Percentiles rank a stretch among this genome's conserved stretches.
Conservation (phyloP, 2,888 invertebrate species). For the Epsilonema sp. region DNA sequence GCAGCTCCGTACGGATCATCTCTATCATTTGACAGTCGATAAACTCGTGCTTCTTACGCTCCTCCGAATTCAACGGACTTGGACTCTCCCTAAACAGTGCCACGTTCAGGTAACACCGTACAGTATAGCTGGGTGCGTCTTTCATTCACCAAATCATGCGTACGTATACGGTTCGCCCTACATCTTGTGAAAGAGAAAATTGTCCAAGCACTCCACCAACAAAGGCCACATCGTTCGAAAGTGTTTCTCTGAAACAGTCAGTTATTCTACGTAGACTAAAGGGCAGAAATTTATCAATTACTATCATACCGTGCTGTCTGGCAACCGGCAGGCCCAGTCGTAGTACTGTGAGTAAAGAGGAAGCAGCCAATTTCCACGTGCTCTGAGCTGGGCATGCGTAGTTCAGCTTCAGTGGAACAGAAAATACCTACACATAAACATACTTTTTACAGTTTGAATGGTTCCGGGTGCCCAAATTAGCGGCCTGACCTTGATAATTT, state of each 20-base stretch:
- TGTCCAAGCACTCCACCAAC: constrained; percentile 61
- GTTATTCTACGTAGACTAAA: not conserved
- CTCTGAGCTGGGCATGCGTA: constrained; percentile 56
- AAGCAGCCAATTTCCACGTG: constrained; percentile 62
- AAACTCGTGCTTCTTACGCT: constrained; percentile 22
- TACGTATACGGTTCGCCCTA: constrained; percentile 31
- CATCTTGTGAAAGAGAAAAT: constrained; percentile 71
- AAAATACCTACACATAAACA: constrained; percentile 41
- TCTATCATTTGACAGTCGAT: constrained; percentile 44
- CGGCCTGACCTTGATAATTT: constrained; percentile 42
- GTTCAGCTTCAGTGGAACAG: constrained; percentile 53
- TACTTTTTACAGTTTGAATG: not conserved
- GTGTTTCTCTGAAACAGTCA: constrained; percentile 13
- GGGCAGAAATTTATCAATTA: too few species aligned
- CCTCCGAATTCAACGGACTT: constrained; percentile 19
- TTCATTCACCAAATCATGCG: too few species aligned
- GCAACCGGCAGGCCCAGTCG: constrained; percentile 69
- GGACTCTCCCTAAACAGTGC: constrained; percentile 5
- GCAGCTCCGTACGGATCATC: constrained; percentile 54
- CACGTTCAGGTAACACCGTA: too few species aligned
- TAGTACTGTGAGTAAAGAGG: constrained; percentile 52
- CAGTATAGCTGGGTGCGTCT: too few species aligned
- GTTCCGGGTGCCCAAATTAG: not conserved
- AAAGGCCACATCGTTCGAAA: constrained; percentile 49
- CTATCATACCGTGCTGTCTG: constrained; percentile 48